Evolutionary conservation across 2,113 vertebrate genomes (phyloP).

Genomic region (Leiothrix lutea): DNA sequence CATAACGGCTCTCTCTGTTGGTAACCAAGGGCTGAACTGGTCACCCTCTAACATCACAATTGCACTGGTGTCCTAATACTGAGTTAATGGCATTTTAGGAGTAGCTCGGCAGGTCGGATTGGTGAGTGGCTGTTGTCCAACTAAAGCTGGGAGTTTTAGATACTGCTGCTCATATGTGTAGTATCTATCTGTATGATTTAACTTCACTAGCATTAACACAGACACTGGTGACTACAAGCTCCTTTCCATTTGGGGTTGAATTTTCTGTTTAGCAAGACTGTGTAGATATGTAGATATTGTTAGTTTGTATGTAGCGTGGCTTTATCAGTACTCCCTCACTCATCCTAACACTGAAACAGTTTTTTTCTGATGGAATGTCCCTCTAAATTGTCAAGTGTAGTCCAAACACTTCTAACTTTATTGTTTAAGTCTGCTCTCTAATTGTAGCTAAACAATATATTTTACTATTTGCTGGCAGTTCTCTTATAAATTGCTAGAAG

Average conservation of each 20-base stretch:
- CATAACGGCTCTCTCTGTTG: background rate
- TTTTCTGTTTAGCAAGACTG: background rate
- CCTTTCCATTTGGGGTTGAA: background rate
- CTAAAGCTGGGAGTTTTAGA: background rate
- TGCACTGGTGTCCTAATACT: background rate
- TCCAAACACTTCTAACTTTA: background rate
- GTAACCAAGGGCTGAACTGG: background rate
- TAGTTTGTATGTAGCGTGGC: background rate
- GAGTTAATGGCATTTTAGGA: background rate
- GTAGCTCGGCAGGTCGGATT: background rate
- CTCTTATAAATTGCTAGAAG: background rate
- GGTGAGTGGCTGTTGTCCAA: background rate
- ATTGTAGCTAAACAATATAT: background rate
- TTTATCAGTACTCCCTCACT: background rate
- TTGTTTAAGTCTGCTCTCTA: background rate
- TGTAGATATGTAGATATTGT: background rate
- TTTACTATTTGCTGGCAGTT: background rate
- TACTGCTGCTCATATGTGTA: background rate
- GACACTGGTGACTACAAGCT: background rate
- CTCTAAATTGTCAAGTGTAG: background rate
- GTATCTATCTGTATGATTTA: background rate
- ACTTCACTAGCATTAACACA: background rate
- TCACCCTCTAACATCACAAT: background rate
- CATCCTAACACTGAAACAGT: background rate
- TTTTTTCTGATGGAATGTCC: background rate